These are phyloP conservation scores for Myiagra hebetior DNA, from an alignment of 2,113 vertebrate genomes.

Conservation along the genomic window DNA sequence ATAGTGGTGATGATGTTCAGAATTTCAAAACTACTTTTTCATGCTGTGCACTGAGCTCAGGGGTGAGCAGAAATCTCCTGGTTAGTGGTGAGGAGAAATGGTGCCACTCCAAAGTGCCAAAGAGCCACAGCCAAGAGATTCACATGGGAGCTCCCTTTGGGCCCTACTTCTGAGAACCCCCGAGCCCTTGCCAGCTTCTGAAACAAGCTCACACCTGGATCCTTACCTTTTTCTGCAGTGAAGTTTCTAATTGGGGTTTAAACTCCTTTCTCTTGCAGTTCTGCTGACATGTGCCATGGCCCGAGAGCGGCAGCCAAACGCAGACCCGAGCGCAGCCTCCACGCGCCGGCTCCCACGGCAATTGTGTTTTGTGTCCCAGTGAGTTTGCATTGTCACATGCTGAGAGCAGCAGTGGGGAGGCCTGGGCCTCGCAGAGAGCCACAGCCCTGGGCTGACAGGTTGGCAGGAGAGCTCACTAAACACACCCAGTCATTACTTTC, in stretches of 20 bases:
- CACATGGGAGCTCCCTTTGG: background rate
- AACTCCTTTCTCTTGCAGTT: constrained; percentile 63
- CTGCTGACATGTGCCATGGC: constrained; percentile 52
- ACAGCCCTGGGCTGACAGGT: background rate
- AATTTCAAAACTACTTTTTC: background rate
- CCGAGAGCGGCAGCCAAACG: background rate
- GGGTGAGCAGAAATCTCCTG: background rate
- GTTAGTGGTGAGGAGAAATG: background rate
- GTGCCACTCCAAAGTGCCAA: background rate
- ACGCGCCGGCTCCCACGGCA: background rate
- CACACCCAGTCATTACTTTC: constrained; percentile 13
- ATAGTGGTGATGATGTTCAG: background rate
- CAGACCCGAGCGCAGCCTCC: background rate
- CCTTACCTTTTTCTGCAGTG: background rate
- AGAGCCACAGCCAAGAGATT: background rate
- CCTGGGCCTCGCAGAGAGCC: background rate
- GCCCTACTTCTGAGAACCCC: background rate
- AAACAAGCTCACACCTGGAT: background rate
- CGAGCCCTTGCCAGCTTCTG: background rate
- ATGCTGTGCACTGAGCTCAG: background rate
- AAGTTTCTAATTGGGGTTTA: background rate
- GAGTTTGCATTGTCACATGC: constrained; percentile 40
- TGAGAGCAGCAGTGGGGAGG: background rate
- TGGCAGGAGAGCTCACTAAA: constrained; percentile 30
- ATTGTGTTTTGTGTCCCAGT: constrained; percentile 56